Percentiles rank a stretch among this genome's conserved stretches.
phyloP scores from a whole-genome alignment of 2,113 vertebrate genomes.

The Labeo rohita region DNA sequence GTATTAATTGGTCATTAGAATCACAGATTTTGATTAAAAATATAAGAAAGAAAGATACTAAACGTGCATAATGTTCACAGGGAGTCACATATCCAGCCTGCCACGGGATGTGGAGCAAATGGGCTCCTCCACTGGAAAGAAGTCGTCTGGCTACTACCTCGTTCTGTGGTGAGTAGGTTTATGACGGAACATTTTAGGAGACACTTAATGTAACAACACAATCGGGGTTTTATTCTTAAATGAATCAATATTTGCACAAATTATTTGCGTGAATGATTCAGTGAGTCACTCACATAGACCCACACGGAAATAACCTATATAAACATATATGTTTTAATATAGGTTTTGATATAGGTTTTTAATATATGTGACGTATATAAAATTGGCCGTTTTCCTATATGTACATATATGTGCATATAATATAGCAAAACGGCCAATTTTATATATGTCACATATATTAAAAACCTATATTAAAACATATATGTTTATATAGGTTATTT shows the following conservation, averaged over 20 bases:
- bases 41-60: neutral
- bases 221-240: neutral
- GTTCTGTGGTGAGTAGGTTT: conserved; percentile 86
- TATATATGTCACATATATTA: no score
- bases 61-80: conserved; percentile 71
- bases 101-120: conserved; percentile 97
- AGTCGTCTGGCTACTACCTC: conserved; percentile 94
- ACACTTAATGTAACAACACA: neutral
- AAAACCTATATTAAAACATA: no score
- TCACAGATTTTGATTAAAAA: neutral
- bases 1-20: neutral
- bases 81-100: conserved; percentile 97
- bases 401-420: no score
- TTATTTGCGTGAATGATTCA: neutral
- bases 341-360: no score
- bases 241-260: neutral
- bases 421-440: no score
- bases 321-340: no score
- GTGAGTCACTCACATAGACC: neutral
- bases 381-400: no score
- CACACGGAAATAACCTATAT: no score
- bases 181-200: neutral
- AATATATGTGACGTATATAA: no score
- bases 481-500: no score
- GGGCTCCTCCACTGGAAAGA: conserved; percentile 95